Evolutionary conservation across 2,888 invertebrate species (phyloP).

Genomic region (Tortrix viridana): DNA sequence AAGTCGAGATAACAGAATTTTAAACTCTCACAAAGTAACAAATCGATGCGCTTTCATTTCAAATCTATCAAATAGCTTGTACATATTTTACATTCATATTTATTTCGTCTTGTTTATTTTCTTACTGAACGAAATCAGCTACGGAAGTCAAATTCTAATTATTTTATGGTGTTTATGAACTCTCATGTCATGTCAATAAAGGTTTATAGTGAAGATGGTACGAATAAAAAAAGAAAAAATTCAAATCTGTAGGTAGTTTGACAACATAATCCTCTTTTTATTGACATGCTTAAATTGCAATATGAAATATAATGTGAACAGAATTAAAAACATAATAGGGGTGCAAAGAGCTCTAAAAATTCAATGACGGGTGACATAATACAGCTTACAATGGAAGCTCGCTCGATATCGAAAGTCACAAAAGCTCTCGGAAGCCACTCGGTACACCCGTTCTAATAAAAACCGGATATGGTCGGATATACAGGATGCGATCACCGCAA

Average conservation of each 20-base stretch:
- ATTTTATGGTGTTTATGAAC: too few species aligned
- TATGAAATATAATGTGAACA: slow-evolving; percentile 14
- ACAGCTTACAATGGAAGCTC: slow-evolving; percentile 59
- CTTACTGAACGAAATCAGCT: too few species aligned
- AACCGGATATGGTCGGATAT: slow-evolving; percentile 69
- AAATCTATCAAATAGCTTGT: background rate
- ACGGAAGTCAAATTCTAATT: too few species aligned
- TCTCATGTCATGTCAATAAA: too few species aligned
- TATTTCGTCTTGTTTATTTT: too few species aligned
- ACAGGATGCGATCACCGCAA: slow-evolving; percentile 69
- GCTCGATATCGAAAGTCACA: slow-evolving; percentile 66
- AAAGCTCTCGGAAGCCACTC: slow-evolving; percentile 75
- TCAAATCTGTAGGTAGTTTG: background rate
- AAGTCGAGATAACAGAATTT: slow-evolving; percentile 6
- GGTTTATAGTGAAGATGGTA: too few species aligned
- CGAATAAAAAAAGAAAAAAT: background rate
- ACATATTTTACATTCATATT: too few species aligned
- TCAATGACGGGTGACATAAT: slow-evolving; percentile 61
- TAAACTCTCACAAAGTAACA: slow-evolving; percentile 5
- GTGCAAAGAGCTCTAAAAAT: slow-evolving; percentile 38
- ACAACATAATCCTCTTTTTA: slow-evolving; percentile 14
- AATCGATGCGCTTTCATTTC: slow-evolving; percentile 1
- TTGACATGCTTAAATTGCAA: slow-evolving; percentile 1
- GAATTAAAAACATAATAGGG: slow-evolving; percentile 23
- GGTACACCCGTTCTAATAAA: slow-evolving; percentile 74